A percentile compares a stretch with the other conserved stretches of the same genome.
Conservation (phyloP, 2,113 vertebrate species). For the Blennius ocellaris region DNA sequence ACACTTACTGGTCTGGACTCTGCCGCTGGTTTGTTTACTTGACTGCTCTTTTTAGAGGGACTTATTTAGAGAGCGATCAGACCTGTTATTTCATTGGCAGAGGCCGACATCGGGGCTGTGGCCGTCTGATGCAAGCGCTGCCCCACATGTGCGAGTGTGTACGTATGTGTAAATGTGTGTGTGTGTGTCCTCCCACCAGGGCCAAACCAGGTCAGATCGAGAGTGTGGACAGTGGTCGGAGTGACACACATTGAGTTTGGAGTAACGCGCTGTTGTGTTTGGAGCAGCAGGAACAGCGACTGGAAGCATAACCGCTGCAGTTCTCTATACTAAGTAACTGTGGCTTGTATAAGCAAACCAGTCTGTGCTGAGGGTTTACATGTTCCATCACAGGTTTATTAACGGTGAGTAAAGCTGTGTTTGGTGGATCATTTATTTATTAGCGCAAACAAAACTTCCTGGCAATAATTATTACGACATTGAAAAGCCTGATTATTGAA, state of each 20-base stretch:
- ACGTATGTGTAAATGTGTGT: background rate
- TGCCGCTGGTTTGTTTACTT: conserved; percentile 72
- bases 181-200: conserved; percentile 31
- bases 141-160: background rate
- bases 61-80: conserved; percentile 76
- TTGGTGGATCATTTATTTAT: too few relatives aligned
- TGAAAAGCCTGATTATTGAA: too few relatives aligned
- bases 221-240: conserved; percentile 30
- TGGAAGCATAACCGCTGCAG: conserved; percentile 1
- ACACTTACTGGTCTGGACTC: conserved; percentile 77
- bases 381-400: too few relatives aligned
- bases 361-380: too few relatives aligned
- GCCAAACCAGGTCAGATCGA: conserved; percentile 68
- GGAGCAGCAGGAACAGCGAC: conserved; percentile 6
- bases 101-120: conserved; percentile 54
- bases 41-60: conserved; percentile 79
- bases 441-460: too few relatives aligned
- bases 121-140: conserved; percentile 77
- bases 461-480: too few relatives aligned
- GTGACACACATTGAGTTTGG: conserved; percentile 46
- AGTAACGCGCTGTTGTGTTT: conserved; percentile 40
- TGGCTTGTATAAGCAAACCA: background rate
- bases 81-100: conserved; percentile 82
- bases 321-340: conserved; percentile 1
- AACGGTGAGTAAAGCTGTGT: too few relatives aligned